Evolutionary conservation across 2,113 vertebrate species (phyloP).

Genomic region (Petaurus breviceps): DNA sequence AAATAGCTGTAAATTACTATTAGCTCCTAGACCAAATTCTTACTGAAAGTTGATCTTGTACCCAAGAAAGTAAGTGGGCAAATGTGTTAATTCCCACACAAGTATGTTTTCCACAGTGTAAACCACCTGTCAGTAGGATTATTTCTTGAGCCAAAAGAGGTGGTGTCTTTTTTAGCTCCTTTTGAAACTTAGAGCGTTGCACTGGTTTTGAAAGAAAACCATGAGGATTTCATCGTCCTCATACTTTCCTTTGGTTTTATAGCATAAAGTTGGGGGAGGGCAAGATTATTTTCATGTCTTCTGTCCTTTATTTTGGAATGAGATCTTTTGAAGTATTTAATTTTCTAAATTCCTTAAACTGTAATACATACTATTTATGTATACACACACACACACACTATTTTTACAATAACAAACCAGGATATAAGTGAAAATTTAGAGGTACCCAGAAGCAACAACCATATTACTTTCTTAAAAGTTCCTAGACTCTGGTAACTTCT

Average conservation of each 20-base stretch:
- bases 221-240: conserved; percentile 17
- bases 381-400: no score
- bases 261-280: conserved; percentile 24
- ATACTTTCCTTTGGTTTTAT: conserved; percentile 34
- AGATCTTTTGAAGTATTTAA: conserved; percentile 6
- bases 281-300: conserved; percentile 35
- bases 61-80: conserved; percentile 70
- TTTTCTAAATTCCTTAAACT: conserved; percentile 49
- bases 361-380: not conserved
- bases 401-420: not conserved
- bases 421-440: conserved; percentile 47
- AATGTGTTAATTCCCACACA: conserved; percentile 62
- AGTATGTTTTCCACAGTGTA: conserved; percentile 55
- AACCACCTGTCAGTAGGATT: conserved; percentile 73
- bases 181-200: conserved; percentile 34
- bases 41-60: conserved; percentile 71
- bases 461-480: conserved; percentile 25
- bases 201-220: conserved; percentile 28
- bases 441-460: not conserved
- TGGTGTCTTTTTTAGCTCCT: not conserved
- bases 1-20: conserved; percentile 70
- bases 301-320: conserved; percentile 11
- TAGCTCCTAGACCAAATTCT: conserved; percentile 62
- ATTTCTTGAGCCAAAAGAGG: conserved; percentile 47
- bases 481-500: not conserved